Percentiles rank a stretch among this genome's conserved stretches.
These are phyloP conservation scores for Macrotus californicus DNA, from an alignment of 2,113 vertebrate genomes.

Conservation along the genomic window DNA sequence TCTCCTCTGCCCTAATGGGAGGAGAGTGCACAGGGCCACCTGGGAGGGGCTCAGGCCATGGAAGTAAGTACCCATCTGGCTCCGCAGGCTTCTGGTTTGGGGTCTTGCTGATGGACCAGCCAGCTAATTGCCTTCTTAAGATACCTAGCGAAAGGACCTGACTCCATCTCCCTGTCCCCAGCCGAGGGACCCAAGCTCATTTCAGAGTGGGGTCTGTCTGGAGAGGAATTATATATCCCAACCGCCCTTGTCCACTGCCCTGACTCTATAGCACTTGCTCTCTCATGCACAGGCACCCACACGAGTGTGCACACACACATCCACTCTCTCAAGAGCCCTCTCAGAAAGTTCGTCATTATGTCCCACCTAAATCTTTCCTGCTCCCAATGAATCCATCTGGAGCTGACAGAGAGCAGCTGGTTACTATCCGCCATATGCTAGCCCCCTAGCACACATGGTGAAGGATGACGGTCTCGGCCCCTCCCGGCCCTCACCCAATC, in stretches of 20 bases:
- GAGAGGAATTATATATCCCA: background rate
- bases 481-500: background rate
- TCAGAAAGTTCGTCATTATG: slow-evolving; percentile 42
- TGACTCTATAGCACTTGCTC: background rate
- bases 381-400: slow-evolving; percentile 28
- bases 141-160: background rate
- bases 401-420: slow-evolving; percentile 45
- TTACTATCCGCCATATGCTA: slow-evolving; percentile 30
- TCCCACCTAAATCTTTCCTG: slow-evolving; percentile 27
- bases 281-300: background rate
- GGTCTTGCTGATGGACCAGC: slow-evolving; percentile 46
- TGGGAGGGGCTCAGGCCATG: background rate
- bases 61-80: slow-evolving; percentile 59
- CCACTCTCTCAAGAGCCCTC: background rate
- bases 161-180: slow-evolving; percentile 23
- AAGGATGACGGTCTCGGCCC: background rate
- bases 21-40: background rate
- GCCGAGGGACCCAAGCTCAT: slow-evolving; percentile 11
- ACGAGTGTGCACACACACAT: background rate
- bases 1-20: slow-evolving; percentile 53
- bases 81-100: slow-evolving; percentile 42
- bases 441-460: background rate
- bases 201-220: slow-evolving; percentile 5
- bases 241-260: background rate
- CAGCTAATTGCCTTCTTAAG: slow-evolving; percentile 52